Evolutionary conservation across 2,113 vertebrate genomes (phyloP).

Genomic region (Callochromis pleurospilus): DNA sequence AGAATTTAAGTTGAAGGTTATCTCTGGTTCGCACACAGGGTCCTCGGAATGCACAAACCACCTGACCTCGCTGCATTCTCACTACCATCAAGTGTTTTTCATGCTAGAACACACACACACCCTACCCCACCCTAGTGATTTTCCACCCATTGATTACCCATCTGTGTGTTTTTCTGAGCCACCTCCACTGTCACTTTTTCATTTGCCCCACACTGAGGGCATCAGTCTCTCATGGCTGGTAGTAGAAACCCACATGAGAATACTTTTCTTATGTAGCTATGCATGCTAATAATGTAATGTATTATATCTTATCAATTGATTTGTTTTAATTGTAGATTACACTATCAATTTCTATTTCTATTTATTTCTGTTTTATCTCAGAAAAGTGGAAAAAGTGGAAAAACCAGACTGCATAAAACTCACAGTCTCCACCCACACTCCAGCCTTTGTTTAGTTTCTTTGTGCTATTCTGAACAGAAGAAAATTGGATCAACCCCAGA

Average conservation of each 20-base stretch:
- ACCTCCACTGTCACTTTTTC: not conserved
- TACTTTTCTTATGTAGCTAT: not conserved
- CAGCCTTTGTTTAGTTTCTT: not conserved
- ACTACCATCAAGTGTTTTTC: not conserved
- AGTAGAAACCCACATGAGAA: not conserved
- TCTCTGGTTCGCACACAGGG: slow-evolving; percentile 31
- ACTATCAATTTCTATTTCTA: not conserved
- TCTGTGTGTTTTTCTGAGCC: not conserved
- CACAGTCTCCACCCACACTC: not conserved
- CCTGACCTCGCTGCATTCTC: not conserved
- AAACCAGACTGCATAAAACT: not conserved
- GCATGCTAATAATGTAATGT: not conserved
- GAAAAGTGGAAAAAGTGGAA: not conserved
- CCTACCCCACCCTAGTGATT: not conserved
- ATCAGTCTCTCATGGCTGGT: not conserved
- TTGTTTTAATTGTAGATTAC: not conserved
- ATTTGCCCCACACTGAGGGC: not conserved
- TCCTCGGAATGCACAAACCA: not conserved
- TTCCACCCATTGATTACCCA: slow-evolving; percentile 59
- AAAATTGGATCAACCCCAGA: not conserved
- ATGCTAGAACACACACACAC: not conserved
- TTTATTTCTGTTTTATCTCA: not conserved
- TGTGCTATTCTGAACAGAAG: not conserved
- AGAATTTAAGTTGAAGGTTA: slow-evolving; percentile 44
- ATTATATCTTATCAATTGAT: not conserved